phyloP scores from a whole-genome alignment of 2,797 vertebrate species.

The Chaenodraco wilsoni region DNA sequence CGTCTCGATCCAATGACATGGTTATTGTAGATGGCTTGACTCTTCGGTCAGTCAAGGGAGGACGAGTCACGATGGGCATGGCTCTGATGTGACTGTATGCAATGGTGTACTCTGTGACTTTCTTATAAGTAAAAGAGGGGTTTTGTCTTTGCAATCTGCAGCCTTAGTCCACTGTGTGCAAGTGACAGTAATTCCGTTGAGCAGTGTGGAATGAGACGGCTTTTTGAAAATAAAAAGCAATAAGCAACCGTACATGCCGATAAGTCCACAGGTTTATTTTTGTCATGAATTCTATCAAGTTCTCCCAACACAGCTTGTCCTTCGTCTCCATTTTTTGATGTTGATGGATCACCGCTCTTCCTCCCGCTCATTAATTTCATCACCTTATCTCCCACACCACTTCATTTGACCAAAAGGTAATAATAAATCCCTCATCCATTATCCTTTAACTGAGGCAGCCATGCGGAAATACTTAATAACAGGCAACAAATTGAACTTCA shows the following conservation, averaged over 20 bases:
- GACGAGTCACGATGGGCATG: constrained; percentile 21
- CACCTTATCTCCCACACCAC: constrained; percentile 99
- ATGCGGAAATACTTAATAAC: constrained; percentile 99
- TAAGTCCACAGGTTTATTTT: constrained; percentile 69
- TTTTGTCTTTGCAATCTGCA: background rate
- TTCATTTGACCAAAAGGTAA: constrained; percentile 99
- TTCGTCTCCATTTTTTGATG: constrained; percentile 82
- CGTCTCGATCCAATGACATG: constrained; percentile 29
- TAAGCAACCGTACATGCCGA: constrained; percentile 57
- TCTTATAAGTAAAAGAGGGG: background rate
- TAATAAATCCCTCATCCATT: constrained; percentile 99
- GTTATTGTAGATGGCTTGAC: constrained; percentile 51
- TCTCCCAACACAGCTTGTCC: constrained; percentile 80
- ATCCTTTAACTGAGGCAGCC: constrained; percentile 97
- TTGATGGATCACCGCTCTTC: constrained; percentile 97
- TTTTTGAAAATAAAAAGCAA: constrained; percentile 61
- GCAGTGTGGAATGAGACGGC: background rate
- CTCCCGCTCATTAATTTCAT: constrained; percentile 99
- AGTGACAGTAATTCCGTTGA: constrained; percentile 17
- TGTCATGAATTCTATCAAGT: constrained; percentile 81
- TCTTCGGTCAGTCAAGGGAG: constrained; percentile 43
- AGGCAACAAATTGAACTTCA: constrained; percentile 99
- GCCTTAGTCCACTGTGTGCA: constrained; percentile 18
- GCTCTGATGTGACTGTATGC: constrained; percentile 1
- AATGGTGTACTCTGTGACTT: constrained; percentile 2